Evolutionary conservation across 2,113 vertebrate species (phyloP), one percentile per base, ranked within the genome.

Genomic region (Oreocharis arfaki): DNA sequence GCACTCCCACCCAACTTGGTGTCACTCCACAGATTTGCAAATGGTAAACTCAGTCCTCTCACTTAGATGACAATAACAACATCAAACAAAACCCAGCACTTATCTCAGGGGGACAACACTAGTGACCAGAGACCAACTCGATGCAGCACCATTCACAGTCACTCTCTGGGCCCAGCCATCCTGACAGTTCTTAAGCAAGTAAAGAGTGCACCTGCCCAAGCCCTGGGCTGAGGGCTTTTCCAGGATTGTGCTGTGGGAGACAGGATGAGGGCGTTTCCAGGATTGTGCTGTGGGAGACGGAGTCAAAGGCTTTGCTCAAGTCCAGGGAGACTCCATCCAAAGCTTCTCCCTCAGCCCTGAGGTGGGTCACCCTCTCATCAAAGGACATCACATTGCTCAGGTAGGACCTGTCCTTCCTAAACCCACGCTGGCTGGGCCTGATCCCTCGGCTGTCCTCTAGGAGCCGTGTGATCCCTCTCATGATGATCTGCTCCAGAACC

Each of bases 111-210:
- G 9, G 16, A n/a, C 21, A 55, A 8, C 1, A 7, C 5, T 7
- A 59, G 14, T 15, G 7, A 42, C 9, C 1, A 1, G 12, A 55
- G 9, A 20, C 5, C 5, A 73, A 20, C 9, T 21, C 0, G 4
- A 35, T 20, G 19, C 1, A 2, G 20, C 10, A 52, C 10, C 7
- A 33, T 5, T 20, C 13, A 44, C 10, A 11, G 7, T 2, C 5
- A 21, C 23, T 16, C 32, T 14, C 23, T n/a, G 23, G 12, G 23
- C 13, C 32, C 11, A n/a, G n/a, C n/a, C n/a, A n/a, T n/a, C n/a
- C n/a, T n/a, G 17, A 18, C 4, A 55, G 16, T n/a, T 26, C 23
- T n/a, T 21, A n/a, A n/a, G 0, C 1, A 30, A 73, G 13, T 4
- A 27, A 56, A 56, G 22, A 7, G 5, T n/a, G 18, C 5, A 7